Evolutionary conservation across 2,888 invertebrate species (phyloP), one percentile per base, ranked within the genome.

Genomic region (Xiphydria camelus): DNA sequence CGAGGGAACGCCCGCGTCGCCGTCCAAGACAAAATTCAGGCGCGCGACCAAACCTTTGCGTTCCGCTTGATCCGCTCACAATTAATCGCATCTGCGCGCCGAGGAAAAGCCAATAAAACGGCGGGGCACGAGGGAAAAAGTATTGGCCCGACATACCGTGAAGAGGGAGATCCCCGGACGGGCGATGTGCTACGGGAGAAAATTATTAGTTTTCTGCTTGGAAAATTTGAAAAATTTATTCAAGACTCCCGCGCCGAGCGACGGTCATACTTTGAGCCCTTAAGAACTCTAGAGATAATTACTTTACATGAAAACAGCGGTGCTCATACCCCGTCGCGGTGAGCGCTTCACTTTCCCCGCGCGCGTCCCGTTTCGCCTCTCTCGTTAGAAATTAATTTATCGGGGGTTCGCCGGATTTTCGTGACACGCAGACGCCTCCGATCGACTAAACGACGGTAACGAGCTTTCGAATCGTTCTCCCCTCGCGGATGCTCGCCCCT

Each of bases 201-300:
- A 44, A 50, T 43, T 47, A 47, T 45, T 47, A 47, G 41, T 41
- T 44, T 38, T 33, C 47, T 26, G 19, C 23, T 20, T 21, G 23
- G 29, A 37, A 35, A 38, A 41, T 43, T 43, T 37, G 32, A 47
- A 40, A 40, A 47, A 50, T 47, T 43, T 47, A 50, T 50, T 47
- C 50, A 41, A 42, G 29, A 25, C 35, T 42, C 20, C 34, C n/a
- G n/a, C n/a, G n/a, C n/a, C n/a, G n/a, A n/a, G 21, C 22, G 23
- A 25, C 12, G 25, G 19, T 14, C 10, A 5, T 26, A 29, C 20
- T 39, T 25, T 31, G 1, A 3, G 17, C 37, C 25, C 33, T 20
- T 25, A 35, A 39, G 34, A 47, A 44, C 44, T 34, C 34, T 18
- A 22, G 21, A 37, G 44, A 44, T 47, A 47, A 47, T 47, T 39